These are phyloP conservation scores for Euproctis similis DNA, from an alignment of 2,888 invertebrate species.

Conservation along the genomic window DNA sequence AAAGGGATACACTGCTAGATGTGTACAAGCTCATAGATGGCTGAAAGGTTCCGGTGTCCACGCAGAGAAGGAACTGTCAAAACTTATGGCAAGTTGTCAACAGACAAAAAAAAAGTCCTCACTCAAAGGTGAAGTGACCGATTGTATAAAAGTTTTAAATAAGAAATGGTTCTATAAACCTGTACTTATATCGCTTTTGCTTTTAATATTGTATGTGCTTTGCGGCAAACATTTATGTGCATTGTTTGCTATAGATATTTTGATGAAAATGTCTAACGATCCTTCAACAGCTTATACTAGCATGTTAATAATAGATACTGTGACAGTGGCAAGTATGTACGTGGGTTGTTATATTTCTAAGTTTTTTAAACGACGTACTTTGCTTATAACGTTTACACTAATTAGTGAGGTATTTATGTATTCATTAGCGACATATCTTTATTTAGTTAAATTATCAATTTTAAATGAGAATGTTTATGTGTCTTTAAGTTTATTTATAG, in stretches of 20 bases:
- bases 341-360: slow-evolving; percentile 23
- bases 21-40: slow-evolving; percentile 4
- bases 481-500: slow-evolving; percentile 2
- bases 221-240: slow-evolving; percentile 31
- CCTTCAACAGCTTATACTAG: slow-evolving; percentile 25
- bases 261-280: slow-evolving; percentile 25
- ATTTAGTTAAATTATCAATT: slow-evolving; percentile 2
- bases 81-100: neutral
- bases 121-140: neutral
- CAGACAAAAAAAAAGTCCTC: neutral
- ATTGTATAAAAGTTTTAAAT: neutral
- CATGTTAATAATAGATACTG: slow-evolving; percentile 31
- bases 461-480: slow-evolving; percentile 2
- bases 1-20: slow-evolving; percentile 1
- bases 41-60: slow-evolving; percentile 3
- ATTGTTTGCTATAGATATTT: slow-evolving; percentile 30
- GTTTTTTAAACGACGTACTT: slow-evolving; percentile 16
- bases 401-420: slow-evolving; percentile 16
- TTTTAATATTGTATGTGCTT: slow-evolving; percentile 26
- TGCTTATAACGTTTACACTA: slow-evolving; percentile 18
- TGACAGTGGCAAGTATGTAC: slow-evolving; percentile 29
- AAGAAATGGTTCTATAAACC: slow-evolving; percentile 28
- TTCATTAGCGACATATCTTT: slow-evolving; percentile 2
- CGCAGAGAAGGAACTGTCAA: neutral
- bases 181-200: slow-evolving; percentile 15